Base-by-base conservation (phyloP, 1,140 invertebrate species). In the Dendroctonus valens region DNA sequence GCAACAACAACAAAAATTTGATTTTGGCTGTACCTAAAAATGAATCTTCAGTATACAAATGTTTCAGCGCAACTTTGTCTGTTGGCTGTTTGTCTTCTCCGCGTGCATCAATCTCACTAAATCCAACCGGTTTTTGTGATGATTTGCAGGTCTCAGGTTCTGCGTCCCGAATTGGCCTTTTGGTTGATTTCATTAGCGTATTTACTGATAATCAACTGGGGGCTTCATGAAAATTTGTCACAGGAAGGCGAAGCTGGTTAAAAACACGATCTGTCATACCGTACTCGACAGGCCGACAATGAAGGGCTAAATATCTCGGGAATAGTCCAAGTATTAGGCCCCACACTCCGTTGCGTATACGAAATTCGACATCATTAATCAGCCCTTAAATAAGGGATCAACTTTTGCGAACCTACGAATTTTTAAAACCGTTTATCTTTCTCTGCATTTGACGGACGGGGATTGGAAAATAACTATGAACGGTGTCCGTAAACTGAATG, bases 291-390 rank as follows among this genome's bases (percentile, higher is more conserved):
- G 55, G 11, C 39, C 6, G 12, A 59, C 58, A 59, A 59, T 59
- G 46, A 59, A 59, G 58, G 58, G 58, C 58, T 59, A 59, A 59
- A 59, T 59, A 59, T 59, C 58, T 59, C 58, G 58, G 58, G 58
- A 59, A 59, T 59, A 38, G 52, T 11, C 48, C 12, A 50, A 50
- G 48, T 11, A 50, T 50, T 50, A 7, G 48, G 26, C n/a, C 6
- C 7, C 48, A 14, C 26, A 50, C 6, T 15, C 48, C 48, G 12
- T 8, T n/a, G 6, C 48, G 48, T 50, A 15, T 50, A 50, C 26
- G 26, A 50, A 59, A 59, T 59, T 49, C 44, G 7, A 37, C 7
- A 59, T 48, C 58, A 59, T 59, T 59, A 59, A 59, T 59, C 58
- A 59, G 38, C 42, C 49, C 26, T 49, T n/a, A 46, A 59, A 59